phyloP scores from a whole-genome alignment of 2,797 vertebrate genomes.

The Mus spretus region DNA sequence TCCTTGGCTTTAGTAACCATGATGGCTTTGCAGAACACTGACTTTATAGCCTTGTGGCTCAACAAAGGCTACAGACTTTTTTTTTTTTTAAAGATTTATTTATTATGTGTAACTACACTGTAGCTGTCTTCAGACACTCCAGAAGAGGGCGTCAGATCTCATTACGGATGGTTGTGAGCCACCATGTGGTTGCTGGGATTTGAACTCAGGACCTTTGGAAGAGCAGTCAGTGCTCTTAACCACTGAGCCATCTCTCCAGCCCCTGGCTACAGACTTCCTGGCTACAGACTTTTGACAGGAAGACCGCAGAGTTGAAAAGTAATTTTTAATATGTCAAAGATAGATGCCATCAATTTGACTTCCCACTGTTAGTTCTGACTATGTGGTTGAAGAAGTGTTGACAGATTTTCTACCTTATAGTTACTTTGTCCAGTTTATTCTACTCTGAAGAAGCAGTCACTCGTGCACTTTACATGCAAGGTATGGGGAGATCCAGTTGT shows the following conservation, averaged over 20 bases:
- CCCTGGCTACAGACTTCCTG: too few relatives aligned
- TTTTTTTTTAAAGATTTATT: too few relatives aligned
- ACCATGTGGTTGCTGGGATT: too few relatives aligned
- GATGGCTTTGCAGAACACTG: constrained; percentile 20
- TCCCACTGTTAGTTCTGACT: neutral
- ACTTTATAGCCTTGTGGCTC: neutral
- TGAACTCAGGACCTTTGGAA: too few relatives aligned
- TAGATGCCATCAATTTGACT: neutral
- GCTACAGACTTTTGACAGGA: constrained; percentile 6
- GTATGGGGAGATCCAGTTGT: neutral
- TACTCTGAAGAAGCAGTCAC: neutral
- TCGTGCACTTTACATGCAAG: neutral
- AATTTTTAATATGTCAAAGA: neutral
- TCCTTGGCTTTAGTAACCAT: constrained; percentile 52
- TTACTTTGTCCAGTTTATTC: neutral
- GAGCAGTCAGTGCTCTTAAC: too few relatives aligned
- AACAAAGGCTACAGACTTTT: neutral
- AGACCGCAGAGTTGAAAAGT: neutral
- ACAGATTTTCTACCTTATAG: neutral
- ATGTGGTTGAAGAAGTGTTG: neutral
- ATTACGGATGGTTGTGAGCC: too few relatives aligned
- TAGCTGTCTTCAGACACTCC: too few relatives aligned
- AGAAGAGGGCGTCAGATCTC: too few relatives aligned
- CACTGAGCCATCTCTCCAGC: too few relatives aligned
- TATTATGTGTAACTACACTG: too few relatives aligned